Base-by-base conservation (phyloP, 2,888 invertebrate genomes). In the Atrina japonica region DNA sequence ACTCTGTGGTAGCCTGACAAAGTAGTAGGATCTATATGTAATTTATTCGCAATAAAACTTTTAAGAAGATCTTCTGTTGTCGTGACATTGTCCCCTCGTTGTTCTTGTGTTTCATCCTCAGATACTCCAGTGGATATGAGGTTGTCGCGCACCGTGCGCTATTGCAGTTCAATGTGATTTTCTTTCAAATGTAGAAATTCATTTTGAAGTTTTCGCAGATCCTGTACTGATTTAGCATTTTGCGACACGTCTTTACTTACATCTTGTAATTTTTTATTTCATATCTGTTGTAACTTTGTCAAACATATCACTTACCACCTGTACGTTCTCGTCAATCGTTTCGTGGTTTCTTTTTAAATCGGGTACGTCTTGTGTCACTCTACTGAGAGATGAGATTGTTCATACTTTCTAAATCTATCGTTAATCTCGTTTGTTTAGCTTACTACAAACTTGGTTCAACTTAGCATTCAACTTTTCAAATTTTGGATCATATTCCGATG, bases 1-100 rank as follows among this genome's bases (percentile, higher is more conserved):
- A 55, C 63, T 29, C 69, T 55, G 41, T 69, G 58, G 61, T 63
- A 69, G 21, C 52, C 27, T 25, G 23, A 25, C 14, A n/a, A 9
- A 56, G 43, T 56, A 7, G 50, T 27, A n/a, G 18, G 11, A 5
- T 47, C 56, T 18, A 69, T 27, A 18, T 63, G 27, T 40, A 69
- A 43, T 47, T 69, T 61, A 30, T 63, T 47, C 59, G 14, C 40
- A n/a, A 68, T 21, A 16, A 69, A 61, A 23, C 53, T 25, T 25
- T 49, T 2, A 18, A 60, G 23, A 5, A 47, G 25, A 14, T 43
- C 18, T 63, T 69, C 69, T 30, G 52, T 43, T 29, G 58, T 35
- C 35, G 49, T 56, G 18, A 25, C 40, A 30, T 45, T 52, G 27
- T 53, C 43, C 14, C n/a, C 21, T 41, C 25, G n/a, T 35, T 35